These are phyloP conservation scores for Psephotus haematonotus DNA, from an alignment of 2,113 vertebrate species.

Conservation along the genomic window DNA sequence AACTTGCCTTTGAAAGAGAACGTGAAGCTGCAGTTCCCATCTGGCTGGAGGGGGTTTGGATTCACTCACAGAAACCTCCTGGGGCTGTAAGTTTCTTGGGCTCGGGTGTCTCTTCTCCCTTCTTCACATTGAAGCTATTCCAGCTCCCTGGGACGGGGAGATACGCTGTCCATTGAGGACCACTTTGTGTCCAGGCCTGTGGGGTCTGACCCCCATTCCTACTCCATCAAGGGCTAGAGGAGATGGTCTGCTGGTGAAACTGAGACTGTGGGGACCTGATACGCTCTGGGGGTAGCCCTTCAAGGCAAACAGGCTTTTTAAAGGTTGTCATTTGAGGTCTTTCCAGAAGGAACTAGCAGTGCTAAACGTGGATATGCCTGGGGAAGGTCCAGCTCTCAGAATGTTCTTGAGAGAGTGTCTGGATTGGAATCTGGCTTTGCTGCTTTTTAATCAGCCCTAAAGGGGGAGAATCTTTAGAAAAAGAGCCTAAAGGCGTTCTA, in stretches of 20 bases:
- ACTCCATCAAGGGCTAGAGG: not conserved
- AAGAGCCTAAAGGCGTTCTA: not conserved
- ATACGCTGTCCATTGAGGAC: fast-evolving
- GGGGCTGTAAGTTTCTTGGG: not conserved
- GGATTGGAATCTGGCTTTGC: not conserved
- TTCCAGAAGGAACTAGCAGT: not conserved
- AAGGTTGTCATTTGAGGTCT: fast-evolving
- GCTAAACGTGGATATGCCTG: not conserved
- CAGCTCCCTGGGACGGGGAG: not conserved
- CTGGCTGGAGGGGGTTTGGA: not conserved
- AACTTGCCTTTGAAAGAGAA: not conserved
- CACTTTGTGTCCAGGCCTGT: fast-evolving
- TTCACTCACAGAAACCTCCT: not conserved
- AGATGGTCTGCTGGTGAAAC: not conserved
- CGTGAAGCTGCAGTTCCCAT: fast-evolving
- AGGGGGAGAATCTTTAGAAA: constrained; percentile 27
- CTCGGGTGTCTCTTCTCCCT: fast-evolving
- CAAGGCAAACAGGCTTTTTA: not conserved
- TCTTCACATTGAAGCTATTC: fast-evolving
- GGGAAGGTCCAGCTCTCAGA: not conserved
- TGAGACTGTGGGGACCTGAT: not conserved
- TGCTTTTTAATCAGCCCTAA: not conserved
- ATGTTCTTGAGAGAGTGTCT: not conserved
- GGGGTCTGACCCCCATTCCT: not conserved
- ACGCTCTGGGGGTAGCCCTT: not conserved